Evolutionary conservation across 2,797 vertebrate species (phyloP).

Genomic region (Apodemus agrarius): DNA sequence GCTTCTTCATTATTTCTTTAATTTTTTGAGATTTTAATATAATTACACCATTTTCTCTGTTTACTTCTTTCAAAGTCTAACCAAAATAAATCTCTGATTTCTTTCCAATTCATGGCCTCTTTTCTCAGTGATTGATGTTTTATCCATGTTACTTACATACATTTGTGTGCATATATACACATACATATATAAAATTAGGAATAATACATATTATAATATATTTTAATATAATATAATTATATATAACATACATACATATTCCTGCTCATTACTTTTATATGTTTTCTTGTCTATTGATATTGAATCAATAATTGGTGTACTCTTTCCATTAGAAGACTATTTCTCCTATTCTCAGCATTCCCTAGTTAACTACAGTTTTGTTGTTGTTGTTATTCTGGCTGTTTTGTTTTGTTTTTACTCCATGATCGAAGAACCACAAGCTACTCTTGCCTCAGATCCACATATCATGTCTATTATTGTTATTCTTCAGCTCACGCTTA

Average conservation of each 20-base stretch:
- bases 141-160: not conserved
- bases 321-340: not conserved
- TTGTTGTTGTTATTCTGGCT: not conserved
- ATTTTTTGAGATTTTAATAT: not conserved
- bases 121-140: not conserved
- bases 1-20: not conserved
- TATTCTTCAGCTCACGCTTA: not conserved
- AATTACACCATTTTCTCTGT: not conserved
- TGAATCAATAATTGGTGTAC: not conserved
- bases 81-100: not conserved
- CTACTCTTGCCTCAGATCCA: not conserved
- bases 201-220: not conserved
- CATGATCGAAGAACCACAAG: not conserved
- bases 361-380: not conserved
- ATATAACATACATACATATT: not conserved
- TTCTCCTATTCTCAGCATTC: not conserved
- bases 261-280: not conserved
- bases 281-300: too few relatives aligned
- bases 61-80: rapidly evolving
- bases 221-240: not conserved
- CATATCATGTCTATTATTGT: not conserved
- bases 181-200: not conserved
- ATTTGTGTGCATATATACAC: not conserved
- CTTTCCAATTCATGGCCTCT: not conserved
- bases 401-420: not conserved